These are phyloP conservation scores for Nemurella pictetii DNA, from an alignment of 2,888 invertebrate genomes.

Conservation along the genomic window DNA sequence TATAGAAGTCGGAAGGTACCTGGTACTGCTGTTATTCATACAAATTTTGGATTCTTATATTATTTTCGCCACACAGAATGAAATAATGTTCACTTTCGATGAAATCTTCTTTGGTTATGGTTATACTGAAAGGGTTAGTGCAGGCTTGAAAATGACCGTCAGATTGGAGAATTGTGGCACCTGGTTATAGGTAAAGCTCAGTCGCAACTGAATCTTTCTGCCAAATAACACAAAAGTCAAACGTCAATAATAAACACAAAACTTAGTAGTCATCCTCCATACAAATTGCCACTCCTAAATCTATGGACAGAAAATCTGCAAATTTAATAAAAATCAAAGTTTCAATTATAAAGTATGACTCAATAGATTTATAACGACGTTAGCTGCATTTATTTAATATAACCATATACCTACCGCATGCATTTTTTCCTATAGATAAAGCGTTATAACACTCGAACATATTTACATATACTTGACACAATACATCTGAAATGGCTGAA, in stretches of 20 bases:
- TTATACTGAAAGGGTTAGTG: too few relatives aligned
- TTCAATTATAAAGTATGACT: not conserved
- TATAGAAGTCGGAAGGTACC: not conserved
- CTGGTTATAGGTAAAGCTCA: too few relatives aligned
- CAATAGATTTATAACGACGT: not conserved
- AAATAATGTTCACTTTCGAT: not conserved
- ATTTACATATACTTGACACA: not conserved
- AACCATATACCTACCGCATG: not conserved
- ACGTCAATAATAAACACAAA: not conserved
- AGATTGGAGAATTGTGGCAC: too few relatives aligned
- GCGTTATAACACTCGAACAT: not conserved
- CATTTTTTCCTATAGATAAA: not conserved
- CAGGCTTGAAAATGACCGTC: too few relatives aligned
- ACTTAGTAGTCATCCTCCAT: not conserved
- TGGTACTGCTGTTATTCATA: too few relatives aligned
- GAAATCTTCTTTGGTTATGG: not conserved
- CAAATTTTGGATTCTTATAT: not conserved
- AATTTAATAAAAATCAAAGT: not conserved
- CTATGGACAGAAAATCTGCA: not conserved
- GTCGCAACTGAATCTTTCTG: not conserved
- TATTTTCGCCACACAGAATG: not conserved
- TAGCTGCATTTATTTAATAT: not conserved
- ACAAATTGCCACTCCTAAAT: not conserved
- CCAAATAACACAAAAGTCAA: not conserved
- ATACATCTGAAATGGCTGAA: not conserved